phyloP scores from a whole-genome alignment of 2,113 vertebrate genomes.

The Ciconia boyciana region DNA sequence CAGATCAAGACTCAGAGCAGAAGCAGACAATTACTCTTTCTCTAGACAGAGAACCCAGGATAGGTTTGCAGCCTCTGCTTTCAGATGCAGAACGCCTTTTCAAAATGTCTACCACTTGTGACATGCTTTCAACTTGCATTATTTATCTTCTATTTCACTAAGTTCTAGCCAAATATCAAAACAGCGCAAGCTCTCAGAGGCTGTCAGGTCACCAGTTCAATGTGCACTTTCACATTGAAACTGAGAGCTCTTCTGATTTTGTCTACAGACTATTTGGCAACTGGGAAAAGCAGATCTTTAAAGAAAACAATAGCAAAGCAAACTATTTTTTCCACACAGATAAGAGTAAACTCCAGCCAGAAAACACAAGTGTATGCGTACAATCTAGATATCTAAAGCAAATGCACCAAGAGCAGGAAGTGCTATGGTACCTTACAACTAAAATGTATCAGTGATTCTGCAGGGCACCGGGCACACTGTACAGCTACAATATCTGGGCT shows the following conservation, averaged over 20 bases:
- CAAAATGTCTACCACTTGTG: neutral
- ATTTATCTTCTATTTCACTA: neutral
- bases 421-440: neutral
- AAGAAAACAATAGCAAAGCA: neutral
- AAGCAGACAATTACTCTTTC: neutral
- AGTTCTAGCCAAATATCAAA: neutral
- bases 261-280: neutral
- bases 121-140: neutral
- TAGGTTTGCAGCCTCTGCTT: neutral
- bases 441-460: neutral
- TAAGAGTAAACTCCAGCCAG: neutral
- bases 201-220: neutral
- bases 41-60: neutral
- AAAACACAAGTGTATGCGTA: neutral
- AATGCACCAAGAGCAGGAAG: neutral
- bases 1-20: neutral
- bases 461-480: neutral
- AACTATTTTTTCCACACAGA: neutral
- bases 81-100: neutral
- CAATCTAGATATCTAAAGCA: neutral
- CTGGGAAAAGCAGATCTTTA: neutral
- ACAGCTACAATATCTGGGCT: neutral
- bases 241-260: neutral
- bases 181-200: neutral
- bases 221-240: neutral